Conservation (phyloP, 1,140 invertebrate genomes). For the Arctopsyche grandis region DNA sequence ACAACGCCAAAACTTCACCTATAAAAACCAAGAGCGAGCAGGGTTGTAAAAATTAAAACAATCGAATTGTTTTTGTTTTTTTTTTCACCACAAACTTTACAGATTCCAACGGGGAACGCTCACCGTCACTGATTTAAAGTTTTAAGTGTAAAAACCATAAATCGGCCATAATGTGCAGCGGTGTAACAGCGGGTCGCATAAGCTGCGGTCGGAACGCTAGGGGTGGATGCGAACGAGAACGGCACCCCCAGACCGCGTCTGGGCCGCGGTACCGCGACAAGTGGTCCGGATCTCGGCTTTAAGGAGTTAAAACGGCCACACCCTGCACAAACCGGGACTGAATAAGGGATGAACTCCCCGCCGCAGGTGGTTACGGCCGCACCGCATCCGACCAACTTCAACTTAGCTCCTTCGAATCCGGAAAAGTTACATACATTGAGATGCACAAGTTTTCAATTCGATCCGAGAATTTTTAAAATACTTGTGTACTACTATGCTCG, state of each 20-base stretch:
- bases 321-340: neutral
- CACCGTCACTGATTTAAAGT: neutral
- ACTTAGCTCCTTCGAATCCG: conserved; percentile 10
- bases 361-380: conserved; percentile 18
- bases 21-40: too few species aligned
- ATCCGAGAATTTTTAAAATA: too few species aligned
- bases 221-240: neutral
- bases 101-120: too few species aligned
- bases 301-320: conserved; percentile 31
- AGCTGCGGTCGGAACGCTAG: too few species aligned
- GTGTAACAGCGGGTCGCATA: too few species aligned
- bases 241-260: conserved; percentile 17
- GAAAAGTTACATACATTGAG: too few species aligned
- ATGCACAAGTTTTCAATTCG: too few species aligned
- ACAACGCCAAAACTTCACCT: too few species aligned
- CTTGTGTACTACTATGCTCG: too few species aligned
- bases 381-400: neutral
- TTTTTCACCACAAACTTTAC: too few species aligned
- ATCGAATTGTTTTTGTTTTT: too few species aligned
- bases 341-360: conserved; percentile 35
- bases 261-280: conserved; percentile 17
- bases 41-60: too few species aligned
- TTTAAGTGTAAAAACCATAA: conserved; percentile 16
- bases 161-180: conserved; percentile 7
- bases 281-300: conserved; percentile 20